A percentile compares a stretch with the other conserved stretches of the same genome.
phyloP scores from a whole-genome alignment of 2,113 vertebrate genomes.

The Mesembrinibis cayennensis region DNA sequence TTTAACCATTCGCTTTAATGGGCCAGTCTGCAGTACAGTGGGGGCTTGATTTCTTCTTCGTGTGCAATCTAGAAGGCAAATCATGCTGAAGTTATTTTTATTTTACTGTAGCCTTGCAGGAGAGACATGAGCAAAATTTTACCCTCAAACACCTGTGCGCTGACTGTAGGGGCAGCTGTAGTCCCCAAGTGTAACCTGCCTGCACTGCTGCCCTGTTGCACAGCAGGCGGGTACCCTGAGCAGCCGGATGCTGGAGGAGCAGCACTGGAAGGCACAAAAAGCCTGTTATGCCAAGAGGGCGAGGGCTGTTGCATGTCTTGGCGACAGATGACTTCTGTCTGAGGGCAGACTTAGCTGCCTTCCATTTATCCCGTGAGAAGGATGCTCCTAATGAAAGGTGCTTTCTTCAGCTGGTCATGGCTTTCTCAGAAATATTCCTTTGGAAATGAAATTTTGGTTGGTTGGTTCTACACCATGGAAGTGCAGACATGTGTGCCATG shows the following conservation, averaged over 20 bases:
- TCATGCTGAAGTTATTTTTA: slow-evolving; percentile 4
- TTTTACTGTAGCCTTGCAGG: background rate
- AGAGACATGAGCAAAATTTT: background rate
- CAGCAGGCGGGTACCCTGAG: background rate
- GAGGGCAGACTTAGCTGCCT: background rate
- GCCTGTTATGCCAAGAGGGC: background rate
- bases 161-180: background rate
- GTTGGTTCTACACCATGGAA: background rate
- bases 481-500: fast-evolving
- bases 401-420: slow-evolving; percentile 6
- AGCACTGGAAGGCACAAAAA: slow-evolving; percentile 9
- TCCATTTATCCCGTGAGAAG: background rate
- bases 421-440: slow-evolving; percentile 8
- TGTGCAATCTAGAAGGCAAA: background rate
- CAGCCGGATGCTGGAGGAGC: background rate
- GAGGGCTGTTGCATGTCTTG: background rate
- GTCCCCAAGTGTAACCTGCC: background rate
- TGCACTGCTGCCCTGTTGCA: background rate
- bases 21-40: background rate
- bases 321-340: background rate
- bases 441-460: background rate
- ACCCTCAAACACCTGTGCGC: background rate
- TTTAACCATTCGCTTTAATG: slow-evolving; percentile 42
- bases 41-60: slow-evolving; percentile 27
- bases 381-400: background rate